Base-by-base conservation (phyloP, 2,797 vertebrate genomes). In the Australoheros facetus region DNA sequence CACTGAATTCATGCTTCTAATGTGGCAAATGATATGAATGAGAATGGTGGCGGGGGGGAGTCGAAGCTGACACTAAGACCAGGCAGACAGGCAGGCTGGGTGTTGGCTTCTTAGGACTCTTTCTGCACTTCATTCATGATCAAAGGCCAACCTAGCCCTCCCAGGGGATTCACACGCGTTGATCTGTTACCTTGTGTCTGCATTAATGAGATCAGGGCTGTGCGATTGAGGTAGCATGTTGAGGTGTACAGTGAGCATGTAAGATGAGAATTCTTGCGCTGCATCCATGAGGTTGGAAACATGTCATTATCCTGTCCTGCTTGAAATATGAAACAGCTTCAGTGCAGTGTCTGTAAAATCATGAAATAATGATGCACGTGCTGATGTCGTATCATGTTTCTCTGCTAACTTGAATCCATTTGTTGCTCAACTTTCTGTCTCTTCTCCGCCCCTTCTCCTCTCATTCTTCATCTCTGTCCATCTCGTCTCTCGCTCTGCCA, bases 151-250 rank as follows among this genome's bases (percentile, higher is more conserved):
- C 84, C 84, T 84, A 71, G 78, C 37, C 42, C 56, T 78, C 86
- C 81, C 73, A 9, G 45, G 79, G 85, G 87, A 88, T 2, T 26
- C 80, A 69, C 70, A 62, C 17, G 69, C 75, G 79, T 45, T 87
- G 83, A 90, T 86, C 79, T 54, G 58, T 75, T 88, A 89, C 86
- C 88, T 89, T 91, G 86, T 87, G 89, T 75, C 78, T 81, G 83
- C 84, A 89, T 93, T 93, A 91, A 89, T 90, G 83, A 92, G 87
- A 92, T 87, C 82, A 83, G 83, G 77, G 74, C 81, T 57, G 34
- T 57, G 57, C 53, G 75, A 75, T 19, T 16, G 76, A 87, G 76
- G 77, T 77, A 83, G 75, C 79, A 78, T 26, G 62, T 73, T 7
- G 39, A 71, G 77, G 79, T 26, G 57, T 57, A 69, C 3, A 17